Conservation (phyloP, 2,797 vertebrate species). For the Mormyrops attenuatus region DNA sequence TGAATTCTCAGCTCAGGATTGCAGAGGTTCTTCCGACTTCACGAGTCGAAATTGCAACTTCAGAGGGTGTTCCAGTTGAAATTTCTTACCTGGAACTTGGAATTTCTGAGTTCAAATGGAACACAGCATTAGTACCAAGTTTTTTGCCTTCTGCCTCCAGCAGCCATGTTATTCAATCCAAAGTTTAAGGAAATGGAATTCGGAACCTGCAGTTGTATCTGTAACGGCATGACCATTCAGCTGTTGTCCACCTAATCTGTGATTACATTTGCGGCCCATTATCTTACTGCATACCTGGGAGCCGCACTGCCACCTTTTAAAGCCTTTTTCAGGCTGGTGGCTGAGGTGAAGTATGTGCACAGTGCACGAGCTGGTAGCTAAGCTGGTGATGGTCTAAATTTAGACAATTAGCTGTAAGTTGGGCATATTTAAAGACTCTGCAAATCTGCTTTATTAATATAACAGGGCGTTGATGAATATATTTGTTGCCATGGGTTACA, state of each 20-base stretch:
- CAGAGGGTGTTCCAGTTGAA: not conserved
- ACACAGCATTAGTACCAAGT: not conserved
- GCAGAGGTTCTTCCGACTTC: not conserved
- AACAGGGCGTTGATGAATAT: constrained; percentile 8
- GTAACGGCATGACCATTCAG: not conserved
- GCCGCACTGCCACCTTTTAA: not conserved
- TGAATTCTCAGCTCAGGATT: not conserved
- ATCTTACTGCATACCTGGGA: not conserved
- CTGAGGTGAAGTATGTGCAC: not conserved
- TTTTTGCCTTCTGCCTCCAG: not conserved
- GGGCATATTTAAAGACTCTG: not conserved
- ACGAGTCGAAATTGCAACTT: not conserved
- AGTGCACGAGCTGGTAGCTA: not conserved
- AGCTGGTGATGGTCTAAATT: not conserved
- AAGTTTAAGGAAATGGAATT: not conserved
- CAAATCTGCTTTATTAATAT: not conserved
- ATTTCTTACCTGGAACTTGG: not conserved
- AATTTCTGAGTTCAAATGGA: too few species aligned
- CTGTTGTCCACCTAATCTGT: not conserved
- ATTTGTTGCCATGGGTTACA: constrained; percentile 40
- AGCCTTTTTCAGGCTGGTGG: not conserved
- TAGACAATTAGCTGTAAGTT: not conserved
- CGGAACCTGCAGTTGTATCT: not conserved
- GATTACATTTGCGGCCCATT: not conserved
- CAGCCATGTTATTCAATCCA: not conserved